Base-by-base conservation (phyloP, 2,888 invertebrate species). In the Drosophila meridiana region DNA sequence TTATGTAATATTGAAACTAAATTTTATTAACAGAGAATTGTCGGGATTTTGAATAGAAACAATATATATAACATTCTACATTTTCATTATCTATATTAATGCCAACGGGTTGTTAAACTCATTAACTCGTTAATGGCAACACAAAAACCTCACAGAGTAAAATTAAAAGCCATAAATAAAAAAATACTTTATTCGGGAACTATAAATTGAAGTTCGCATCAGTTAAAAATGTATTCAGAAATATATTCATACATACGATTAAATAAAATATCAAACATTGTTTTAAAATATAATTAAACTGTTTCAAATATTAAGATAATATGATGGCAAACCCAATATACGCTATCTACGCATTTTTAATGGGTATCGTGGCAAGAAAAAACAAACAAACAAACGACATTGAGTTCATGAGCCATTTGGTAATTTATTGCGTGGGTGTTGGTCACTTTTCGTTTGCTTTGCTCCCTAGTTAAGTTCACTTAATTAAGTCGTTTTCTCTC, bases 51-150 rank as follows among this genome's bases (percentile, higher is more conserved):
- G 20, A 20, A 20, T 20, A 20, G 20, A 0, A 20, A 20, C 20
- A 20, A 20, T 20, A 20, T 20, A 20, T 20, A 20, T 20, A 20
- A 20, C 20, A 20, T 20, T 20, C 20, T 20, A 20, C 20, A 20
- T 20, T 20, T 20, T 20, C 20, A 20, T 20, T 20, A 20, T 20
- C n/a, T 20, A 20, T 20, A 20, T 58, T 60, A 74, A 73, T 71
- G 59, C 55, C 65, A 50, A 38, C 67, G 74, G 86, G 86, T 88
- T 83, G 83, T 76, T 88, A 80, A 84, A 84, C 80, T 72, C 80
- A 83, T 80, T 85, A 78, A 47, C 13, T 53, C 52, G 45, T 66
- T 14, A 28, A 28, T 14, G 7, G 28, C 13, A 7, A 28, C 11
- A 28, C 7, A 14, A 28, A 42, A 78, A 48, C 30, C 30, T 3